These are phyloP conservation scores for Otolemur crassicaudatus DNA, from an alignment of 2,797 vertebrate species.

Conservation along the genomic window DNA sequence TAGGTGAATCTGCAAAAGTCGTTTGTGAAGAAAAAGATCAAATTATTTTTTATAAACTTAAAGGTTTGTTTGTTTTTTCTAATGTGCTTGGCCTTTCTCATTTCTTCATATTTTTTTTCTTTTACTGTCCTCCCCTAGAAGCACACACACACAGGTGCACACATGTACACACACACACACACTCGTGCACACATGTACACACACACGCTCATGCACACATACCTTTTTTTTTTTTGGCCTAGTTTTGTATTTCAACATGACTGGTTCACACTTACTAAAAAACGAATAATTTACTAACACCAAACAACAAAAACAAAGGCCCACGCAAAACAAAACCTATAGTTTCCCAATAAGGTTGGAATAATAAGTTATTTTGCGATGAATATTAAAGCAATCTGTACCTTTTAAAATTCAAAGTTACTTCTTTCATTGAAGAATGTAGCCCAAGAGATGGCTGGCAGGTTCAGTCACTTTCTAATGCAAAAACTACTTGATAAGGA, in stretches of 20 bases:
- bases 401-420: constrained; percentile 98
- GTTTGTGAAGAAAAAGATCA: constrained; percentile 33
- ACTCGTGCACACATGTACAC: not conserved
- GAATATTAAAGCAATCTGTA: constrained; percentile 99
- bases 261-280: constrained; percentile 76
- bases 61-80: not conserved
- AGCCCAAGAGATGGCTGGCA: constrained; percentile 96
- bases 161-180: not conserved
- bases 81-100: constrained; percentile 1
- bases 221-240: constrained; percentile 43
- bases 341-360: constrained; percentile 92
- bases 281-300: constrained; percentile 86
- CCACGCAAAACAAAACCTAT: constrained; percentile 86
- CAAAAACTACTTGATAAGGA: constrained; percentile 97
- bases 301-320: constrained; percentile 82
- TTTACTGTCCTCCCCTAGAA: not conserved
- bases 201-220: not conserved
- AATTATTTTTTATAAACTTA: constrained; percentile 58
- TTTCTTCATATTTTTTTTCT: not conserved
- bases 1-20: constrained; percentile 63
- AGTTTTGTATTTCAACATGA: constrained; percentile 80
- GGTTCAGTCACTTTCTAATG: constrained; percentile 96
- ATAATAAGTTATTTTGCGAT: constrained; percentile 98
- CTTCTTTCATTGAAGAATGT: constrained; percentile 94
- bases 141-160: not conserved